Evolutionary conservation across 2,113 vertebrate genomes (phyloP).

Genomic region (Mionectes macconnelli): DNA sequence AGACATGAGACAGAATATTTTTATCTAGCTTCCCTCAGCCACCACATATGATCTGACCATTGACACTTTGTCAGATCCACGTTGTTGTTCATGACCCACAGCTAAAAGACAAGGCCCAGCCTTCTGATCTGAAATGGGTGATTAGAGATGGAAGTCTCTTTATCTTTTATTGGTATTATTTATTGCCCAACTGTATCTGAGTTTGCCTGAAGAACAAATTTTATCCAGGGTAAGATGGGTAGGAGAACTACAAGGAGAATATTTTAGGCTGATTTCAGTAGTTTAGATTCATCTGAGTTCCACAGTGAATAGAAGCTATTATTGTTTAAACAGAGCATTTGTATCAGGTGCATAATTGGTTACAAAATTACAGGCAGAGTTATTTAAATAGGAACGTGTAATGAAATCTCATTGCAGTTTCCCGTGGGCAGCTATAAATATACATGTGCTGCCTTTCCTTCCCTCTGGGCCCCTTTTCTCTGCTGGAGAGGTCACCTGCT

Average conservation of each 20-base stretch:
- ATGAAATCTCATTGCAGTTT: neutral
- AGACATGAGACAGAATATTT: neutral
- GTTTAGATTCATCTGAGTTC: constrained; percentile 14
- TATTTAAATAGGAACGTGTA: neutral
- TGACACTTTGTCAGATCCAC: neutral
- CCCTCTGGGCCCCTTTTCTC: neutral
- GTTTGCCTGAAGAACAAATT: neutral
- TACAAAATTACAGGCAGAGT: neutral
- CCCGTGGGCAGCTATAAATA: neutral
- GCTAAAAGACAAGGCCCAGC: neutral
- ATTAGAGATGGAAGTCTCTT: neutral
- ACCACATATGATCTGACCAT: neutral
- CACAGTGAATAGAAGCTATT: neutral
- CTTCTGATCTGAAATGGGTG: neutral
- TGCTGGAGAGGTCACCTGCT: neutral
- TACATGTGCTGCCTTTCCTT: neutral
- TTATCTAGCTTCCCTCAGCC: neutral
- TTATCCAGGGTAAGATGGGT: neutral
- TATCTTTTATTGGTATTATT: neutral
- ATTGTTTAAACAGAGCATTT: constrained; percentile 18
- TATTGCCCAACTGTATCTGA: neutral
- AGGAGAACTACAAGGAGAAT: neutral
- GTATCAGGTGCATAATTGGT: constrained; percentile 6
- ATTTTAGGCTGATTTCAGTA: neutral
- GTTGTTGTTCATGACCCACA: neutral